Base-by-base conservation (phyloP, 2,797 vertebrate genomes). In the Manis crassicaudata region DNA sequence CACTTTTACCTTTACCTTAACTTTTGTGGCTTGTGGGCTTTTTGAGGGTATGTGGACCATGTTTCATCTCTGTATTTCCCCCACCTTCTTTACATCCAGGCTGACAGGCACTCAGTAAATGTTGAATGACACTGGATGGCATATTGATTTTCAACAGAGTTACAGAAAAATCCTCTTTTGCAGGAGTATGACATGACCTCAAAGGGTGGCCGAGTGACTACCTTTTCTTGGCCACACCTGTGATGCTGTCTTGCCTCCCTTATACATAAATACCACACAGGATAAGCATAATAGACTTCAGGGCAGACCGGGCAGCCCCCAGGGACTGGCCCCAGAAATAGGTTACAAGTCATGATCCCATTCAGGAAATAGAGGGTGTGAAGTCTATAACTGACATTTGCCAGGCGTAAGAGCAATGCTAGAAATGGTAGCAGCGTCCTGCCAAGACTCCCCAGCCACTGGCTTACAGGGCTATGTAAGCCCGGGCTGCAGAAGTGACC, bases 401-500 rank as follows among this genome's bases (percentile, higher is more conserved):
- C 25, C 95, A 65, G 88, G 92, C 89, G 97, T 97, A 97, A 95
- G 87, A 97, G 92, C 35, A 96, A 97, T 85, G 90, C 50, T 85
- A 95, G 94, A 81, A 88, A 97, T 95, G 94, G 0, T 0, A 5
- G 7, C 93, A 96, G 93, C 95, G 63, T 92, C 93, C 73, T 97
- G 96, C 96, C 16, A 73, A 96, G 97, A 98, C 92, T 73, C 89
- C 27, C 54, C 97, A 98, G 98, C 90, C 96, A 95, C 89, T 73
- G 90, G 96, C 96, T 97, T 97, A 97, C 90, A 91, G 97, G 88
- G 91, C 97, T 97, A 98, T 98, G 97, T 97, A 97, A 0, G 50
- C 97, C 94, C 96, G 91, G 63, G 96, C 94, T 88, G 83, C 97
- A 96, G 96, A 97, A 96, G 92, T 97, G 97, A 98, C 98, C 98